Evolutionary conservation across 2,888 invertebrate genomes (phyloP).

Genomic region (Trichacis sp.): DNA sequence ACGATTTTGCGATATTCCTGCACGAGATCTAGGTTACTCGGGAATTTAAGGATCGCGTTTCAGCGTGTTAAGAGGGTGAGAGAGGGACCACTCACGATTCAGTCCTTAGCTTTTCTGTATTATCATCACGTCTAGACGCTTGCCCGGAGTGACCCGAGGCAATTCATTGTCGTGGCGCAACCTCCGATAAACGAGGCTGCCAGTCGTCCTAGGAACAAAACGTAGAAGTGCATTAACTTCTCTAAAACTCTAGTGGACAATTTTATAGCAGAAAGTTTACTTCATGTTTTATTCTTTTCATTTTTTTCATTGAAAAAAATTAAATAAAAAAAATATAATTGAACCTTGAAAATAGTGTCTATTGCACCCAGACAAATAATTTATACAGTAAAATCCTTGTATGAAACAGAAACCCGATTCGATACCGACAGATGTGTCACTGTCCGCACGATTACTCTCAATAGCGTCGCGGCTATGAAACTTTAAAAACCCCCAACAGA

Average conservation of each 20-base stretch:
- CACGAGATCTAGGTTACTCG: not conserved
- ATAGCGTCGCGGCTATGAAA: too few relatives aligned
- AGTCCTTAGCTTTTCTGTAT: conserved; percentile 8
- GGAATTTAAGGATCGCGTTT: conserved; percentile 6
- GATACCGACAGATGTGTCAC: too few relatives aligned
- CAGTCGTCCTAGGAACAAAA: conserved; percentile 3
- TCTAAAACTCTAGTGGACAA: not conserved
- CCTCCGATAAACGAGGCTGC: conserved; percentile 15
- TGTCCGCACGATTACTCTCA: too few relatives aligned
- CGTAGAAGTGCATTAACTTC: conserved; percentile 6
- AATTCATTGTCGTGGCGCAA: conserved; percentile 16
- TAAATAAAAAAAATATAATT: too few relatives aligned
- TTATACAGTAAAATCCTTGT: too few relatives aligned
- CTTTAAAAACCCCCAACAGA: too few relatives aligned
- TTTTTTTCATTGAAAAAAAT: too few relatives aligned
- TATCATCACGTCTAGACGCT: conserved; percentile 21
- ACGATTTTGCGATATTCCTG: not conserved
- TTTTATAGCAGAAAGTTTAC: not conserved
- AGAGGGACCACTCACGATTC: conserved; percentile 2
- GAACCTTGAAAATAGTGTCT: too few relatives aligned
- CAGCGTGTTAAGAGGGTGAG: conserved; percentile 1
- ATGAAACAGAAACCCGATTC: too few relatives aligned
- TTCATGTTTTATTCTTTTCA: not conserved
- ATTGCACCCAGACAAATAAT: too few relatives aligned
- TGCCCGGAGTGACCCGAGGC: conserved; percentile 11